Base-by-base conservation (phyloP, 2,888 invertebrate species). In the Eurois occulta region DNA sequence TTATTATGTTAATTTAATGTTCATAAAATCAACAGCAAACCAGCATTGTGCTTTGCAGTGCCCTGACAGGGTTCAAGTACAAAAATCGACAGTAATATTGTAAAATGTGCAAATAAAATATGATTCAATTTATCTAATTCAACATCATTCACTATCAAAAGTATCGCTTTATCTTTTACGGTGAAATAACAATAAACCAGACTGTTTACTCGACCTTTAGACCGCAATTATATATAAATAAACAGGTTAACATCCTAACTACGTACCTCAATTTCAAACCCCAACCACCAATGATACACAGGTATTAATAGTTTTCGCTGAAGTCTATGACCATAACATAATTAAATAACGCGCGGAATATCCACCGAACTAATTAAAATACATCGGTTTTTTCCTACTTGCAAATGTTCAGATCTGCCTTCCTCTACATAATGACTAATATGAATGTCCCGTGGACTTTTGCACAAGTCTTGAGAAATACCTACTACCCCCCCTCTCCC, bases 301-400 rank as follows among this genome's bases (percentile, higher is more conserved):
- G 32, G 2, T 48, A 28, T 71, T 55, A 62, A 70, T 76, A 46
- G 46, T 71, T 76, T 76, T 46, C 81, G 32, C 38, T 67, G 32
- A 75, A n/a, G 8, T 41, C 24, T 43, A 21, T 43, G 58, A 70
- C 65, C 11, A 41, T 66, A 48, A 5, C 46, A 60, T 48, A 58
- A 65, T 48, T 72, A 6, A 43, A 60, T 65, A 65, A 69, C 35
- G 11, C 16, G 24, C 2, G 72, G 58, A 69, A 69, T 71, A 67
- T 43, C 69, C 82, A 58, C 18, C 10, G n/a, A 46, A 46, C 28
- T 28, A n/a, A 71, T 79, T 62, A 13, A 62, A 35, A 41, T 77
- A 32, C 13, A 16, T 1, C 10, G 35, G 16, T 32, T 66, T 65
- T 78, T 79, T 35, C 55, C 58, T 43, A 35, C 28, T 41, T 16